phyloP scores from a whole-genome alignment of 2,888 invertebrate species.

The Harpalus rufipes region DNA sequence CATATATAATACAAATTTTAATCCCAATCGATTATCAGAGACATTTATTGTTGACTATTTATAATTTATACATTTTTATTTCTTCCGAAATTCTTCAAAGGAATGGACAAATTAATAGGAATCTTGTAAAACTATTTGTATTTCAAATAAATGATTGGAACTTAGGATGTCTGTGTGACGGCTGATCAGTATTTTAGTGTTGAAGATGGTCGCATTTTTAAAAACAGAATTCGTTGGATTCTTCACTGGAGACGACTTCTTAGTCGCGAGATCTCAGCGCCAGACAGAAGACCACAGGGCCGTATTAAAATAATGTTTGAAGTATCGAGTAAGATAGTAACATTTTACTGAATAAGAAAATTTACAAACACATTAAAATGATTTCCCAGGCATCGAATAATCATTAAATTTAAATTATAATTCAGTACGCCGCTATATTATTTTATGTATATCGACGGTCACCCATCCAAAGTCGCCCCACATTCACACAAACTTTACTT shows the following conservation, averaged over 20 bases:
- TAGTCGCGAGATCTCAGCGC: conserved; percentile 17
- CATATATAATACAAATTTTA: too few relatives aligned
- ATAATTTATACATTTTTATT: background rate
- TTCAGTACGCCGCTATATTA: background rate
- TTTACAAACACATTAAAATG: background rate
- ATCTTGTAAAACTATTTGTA: background rate
- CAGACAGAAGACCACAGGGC: conserved; percentile 1
- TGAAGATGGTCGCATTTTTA: conserved; percentile 26
- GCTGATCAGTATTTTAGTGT: background rate
- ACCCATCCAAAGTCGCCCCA: background rate
- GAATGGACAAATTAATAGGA: background rate
- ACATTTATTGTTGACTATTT: too few relatives aligned
- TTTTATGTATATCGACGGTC: background rate
- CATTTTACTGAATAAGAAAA: background rate
- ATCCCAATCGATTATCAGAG: too few relatives aligned
- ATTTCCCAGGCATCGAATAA: too few relatives aligned
- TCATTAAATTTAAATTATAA: background rate
- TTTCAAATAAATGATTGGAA: conserved; percentile 1
- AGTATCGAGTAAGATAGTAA: background rate
- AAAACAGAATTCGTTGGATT: conserved; percentile 47
- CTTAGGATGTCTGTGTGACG: conserved; percentile 5
- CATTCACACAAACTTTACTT: background rate
- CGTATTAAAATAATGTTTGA: background rate
- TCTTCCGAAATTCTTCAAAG: background rate
- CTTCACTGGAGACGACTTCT: conserved; percentile 49